Base-by-base conservation (phyloP, 2,113 vertebrate species). In the Glaucomys volans region DNA sequence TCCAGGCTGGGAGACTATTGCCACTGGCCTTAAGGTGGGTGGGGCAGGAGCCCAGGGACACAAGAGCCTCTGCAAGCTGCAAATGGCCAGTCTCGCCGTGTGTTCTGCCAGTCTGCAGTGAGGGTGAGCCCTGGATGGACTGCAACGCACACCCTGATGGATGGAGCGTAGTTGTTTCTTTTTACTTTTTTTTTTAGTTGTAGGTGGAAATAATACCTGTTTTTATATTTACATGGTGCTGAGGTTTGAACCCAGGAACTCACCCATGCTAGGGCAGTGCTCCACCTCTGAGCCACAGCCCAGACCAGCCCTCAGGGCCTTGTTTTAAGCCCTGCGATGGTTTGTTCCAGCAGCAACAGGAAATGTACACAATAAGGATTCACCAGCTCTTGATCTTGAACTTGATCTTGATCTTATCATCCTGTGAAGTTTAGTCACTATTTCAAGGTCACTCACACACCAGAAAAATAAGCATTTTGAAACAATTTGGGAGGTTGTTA, bases 371-470 rank as follows among this genome's bases (percentile, higher is more conserved):
- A 81, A 50, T 14, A 40, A 32, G 47, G 32, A 9, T 40, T 26
- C 13, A 26, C n/a, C 22, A 83, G 37, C 2, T 75, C 24, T 64
- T 42, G 12, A 59, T 67, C 59, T 66, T 47, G 10, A 59, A n/a
- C n/a, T n/a, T n/a, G n/a, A n/a, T 72, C 62, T 64, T 93, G 66
- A 91, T 35, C 72, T 93, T 82, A 80, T 50, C 52, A 47, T 83
- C 72, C 52, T 88, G 44, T 77, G 93, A 59, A 66, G 11, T 64
- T 67, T 20, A 67, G 67, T 86, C 13, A 87, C n/a, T 69, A 87
- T 90, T 90, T 77, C 50, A 81, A 96, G 35, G 59, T 91, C 37
- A 93, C 28, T 4, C 40, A 77, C 37, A 44, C 26, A 13, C n/a
- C 52, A 76, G 67, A 87, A 67, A 81, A 62, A 77, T 13, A 32